Percentiles rank a stretch among this genome's conserved stretches.
phyloP scores from a whole-genome alignment of 2,113 vertebrate species.

The Ariopsis seemanni region DNA sequence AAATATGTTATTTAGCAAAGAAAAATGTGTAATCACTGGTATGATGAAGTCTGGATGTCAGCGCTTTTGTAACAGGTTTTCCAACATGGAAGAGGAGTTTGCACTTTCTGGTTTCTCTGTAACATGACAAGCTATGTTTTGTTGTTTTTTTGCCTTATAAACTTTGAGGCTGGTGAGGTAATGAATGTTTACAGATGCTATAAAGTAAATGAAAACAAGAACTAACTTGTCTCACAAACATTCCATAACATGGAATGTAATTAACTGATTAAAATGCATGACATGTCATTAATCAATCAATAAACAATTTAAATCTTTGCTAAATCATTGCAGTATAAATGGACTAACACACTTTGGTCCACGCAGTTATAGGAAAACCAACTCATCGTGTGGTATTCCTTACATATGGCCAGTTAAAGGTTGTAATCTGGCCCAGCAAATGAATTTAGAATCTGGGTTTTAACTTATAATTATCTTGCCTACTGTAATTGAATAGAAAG shows the following conservation, averaged over 20 bases:
- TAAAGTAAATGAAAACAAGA: neutral
- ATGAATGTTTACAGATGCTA: neutral
- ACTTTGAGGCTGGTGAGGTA: neutral
- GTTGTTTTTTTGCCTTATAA: neutral
- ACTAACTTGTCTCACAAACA: neutral
- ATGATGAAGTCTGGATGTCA: neutral
- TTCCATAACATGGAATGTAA: neutral
- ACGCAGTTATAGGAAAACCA: neutral
- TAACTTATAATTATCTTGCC: neutral
- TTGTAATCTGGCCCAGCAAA: neutral
- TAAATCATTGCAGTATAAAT: neutral
- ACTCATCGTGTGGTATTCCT: neutral
- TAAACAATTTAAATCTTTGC: neutral
- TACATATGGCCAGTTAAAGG: neutral
- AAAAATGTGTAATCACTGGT: neutral
- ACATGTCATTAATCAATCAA: neutral
- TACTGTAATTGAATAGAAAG: neutral
- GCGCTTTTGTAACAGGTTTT: neutral
- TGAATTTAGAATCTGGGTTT: neutral
- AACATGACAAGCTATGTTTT: neutral
- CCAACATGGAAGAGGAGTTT: neutral
- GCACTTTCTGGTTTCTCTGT: neutral
- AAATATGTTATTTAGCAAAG: neutral
- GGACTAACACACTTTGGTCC: neutral
- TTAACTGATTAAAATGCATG: neutral